Base-by-base conservation (phyloP, 2,888 invertebrate species). In the Metallyticus violacea region DNA sequence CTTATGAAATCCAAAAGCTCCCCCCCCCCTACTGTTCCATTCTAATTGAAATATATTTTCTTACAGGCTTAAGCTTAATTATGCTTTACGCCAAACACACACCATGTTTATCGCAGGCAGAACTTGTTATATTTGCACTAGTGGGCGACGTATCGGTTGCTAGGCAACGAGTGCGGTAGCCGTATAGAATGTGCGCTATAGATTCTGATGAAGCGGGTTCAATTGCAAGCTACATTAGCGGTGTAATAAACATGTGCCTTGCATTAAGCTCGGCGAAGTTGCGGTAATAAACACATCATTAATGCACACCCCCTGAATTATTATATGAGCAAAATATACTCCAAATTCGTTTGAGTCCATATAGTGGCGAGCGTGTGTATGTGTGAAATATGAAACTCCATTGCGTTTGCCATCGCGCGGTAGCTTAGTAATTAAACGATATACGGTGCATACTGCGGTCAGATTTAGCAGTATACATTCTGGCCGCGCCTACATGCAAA, bases 271-370 rank as follows among this genome's bases (percentile, higher is more conserved):
- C 40, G 40, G 40, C 83, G 28, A 77, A 83, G 77, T 27, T 77
- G 25, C 83, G 77, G 77, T 83, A 83, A 77, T 83, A 83, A 83
- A 83, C 83, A 83, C 83, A 83, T 83, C 83, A 83, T 83, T 83
- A 83, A 83, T 83, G 83, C 77, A 83, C 83, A 28, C n/a, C 83
- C 83, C 25, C 83, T 83, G 77, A 83, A 83, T 83, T 83, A 77
- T 77, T 83, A 77, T 83, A 83, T 83, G 77, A 77, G 83, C 83
- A 77, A 83, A 83, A 83, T 83, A 28, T 83, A 83, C 83, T 77
- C 83, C n/a, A 83, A 83, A 83, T 83, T 83, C 83, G 77, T 83
- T 83, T 83, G 83, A 15, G 27, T 77, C 76, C 26, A 77, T 83
- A 26, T 62, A 62, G 40, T 62, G 40, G 40, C 22, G 40, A 62